Percentiles rank a stretch among this genome's conserved stretches.
Evolutionary conservation across 2,888 invertebrate genomes (phyloP).

Genomic region (Lordiphosa fenestrarum): DNA sequence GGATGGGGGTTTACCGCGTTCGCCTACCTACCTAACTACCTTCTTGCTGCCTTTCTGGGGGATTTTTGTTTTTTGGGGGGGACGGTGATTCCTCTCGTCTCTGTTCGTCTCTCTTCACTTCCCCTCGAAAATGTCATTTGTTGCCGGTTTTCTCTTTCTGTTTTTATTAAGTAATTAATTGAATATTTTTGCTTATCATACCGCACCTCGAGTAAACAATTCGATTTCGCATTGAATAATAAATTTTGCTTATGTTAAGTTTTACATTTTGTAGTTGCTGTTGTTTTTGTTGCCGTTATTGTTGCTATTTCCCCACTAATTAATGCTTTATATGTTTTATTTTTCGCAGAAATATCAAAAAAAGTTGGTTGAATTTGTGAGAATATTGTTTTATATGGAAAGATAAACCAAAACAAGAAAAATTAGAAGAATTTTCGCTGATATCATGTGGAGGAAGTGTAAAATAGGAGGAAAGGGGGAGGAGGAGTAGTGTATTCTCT

Average conservation of each 20-base stretch:
- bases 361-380: constrained; percentile 7
- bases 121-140: neutral
- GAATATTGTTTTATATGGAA: constrained; percentile 10
- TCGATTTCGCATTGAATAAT: constrained; percentile 38
- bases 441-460: neutral
- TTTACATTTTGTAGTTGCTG: constrained; percentile 36
- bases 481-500: constrained; percentile 10
- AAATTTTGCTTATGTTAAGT: constrained; percentile 34
- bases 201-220: constrained; percentile 43
- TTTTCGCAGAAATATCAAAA: constrained; percentile 29
- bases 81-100: no score
- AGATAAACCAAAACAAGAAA: constrained; percentile 25
- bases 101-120: no score
- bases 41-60: no score
- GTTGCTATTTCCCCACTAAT: constrained; percentile 36
- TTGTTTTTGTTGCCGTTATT: constrained; percentile 15
- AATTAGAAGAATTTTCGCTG: constrained; percentile 21
- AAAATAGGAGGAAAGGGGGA: neutral
- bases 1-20: no score
- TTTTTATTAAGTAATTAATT: constrained; percentile 58
- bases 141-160: constrained; percentile 13
- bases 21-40: no score
- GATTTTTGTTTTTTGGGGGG: no score
- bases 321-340: constrained; percentile 35
- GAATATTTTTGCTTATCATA: constrained; percentile 63